These are phyloP conservation scores for Lucinisca nassula DNA, from an alignment of 2,888 invertebrate genomes.

Conservation along the genomic window DNA sequence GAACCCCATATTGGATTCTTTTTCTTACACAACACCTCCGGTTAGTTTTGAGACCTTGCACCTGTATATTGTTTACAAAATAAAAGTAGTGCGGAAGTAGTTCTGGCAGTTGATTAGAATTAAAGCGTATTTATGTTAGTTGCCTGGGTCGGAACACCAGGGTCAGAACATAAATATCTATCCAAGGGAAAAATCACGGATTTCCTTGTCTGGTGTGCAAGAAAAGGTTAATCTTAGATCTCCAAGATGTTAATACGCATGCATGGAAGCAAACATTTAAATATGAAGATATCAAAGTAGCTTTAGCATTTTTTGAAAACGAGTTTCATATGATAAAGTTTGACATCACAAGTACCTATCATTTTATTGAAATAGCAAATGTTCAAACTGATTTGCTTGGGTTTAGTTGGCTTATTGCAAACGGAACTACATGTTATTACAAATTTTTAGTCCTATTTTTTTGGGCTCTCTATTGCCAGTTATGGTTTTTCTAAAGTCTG, in stretches of 20 bases:
- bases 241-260: constrained; percentile 26
- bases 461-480: constrained; percentile 31
- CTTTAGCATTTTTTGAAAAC: constrained; percentile 16
- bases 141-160: too few species aligned
- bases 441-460: constrained; percentile 35
- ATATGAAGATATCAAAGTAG: constrained; percentile 38
- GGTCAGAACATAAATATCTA: too few species aligned
- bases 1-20: too few species aligned
- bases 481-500: constrained; percentile 42
- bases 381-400: constrained; percentile 38
- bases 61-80: too few species aligned
- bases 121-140: too few species aligned
- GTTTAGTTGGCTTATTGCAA: background rate
- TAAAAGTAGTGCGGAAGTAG: too few species aligned
- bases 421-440: constrained; percentile 8
- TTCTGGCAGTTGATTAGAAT: too few species aligned
- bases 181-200: too few species aligned
- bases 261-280: constrained; percentile 36
- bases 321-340: constrained; percentile 33
- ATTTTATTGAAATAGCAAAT: constrained; percentile 47
- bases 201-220: too few species aligned
- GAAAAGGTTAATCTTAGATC: constrained; percentile 28
- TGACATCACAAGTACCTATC: constrained; percentile 44
- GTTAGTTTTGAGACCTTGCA: too few species aligned
- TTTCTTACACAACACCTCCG: too few species aligned